Evolutionary conservation across 2,797 vertebrate genomes (phyloP).

Genomic region (Meda fulgida): DNA sequence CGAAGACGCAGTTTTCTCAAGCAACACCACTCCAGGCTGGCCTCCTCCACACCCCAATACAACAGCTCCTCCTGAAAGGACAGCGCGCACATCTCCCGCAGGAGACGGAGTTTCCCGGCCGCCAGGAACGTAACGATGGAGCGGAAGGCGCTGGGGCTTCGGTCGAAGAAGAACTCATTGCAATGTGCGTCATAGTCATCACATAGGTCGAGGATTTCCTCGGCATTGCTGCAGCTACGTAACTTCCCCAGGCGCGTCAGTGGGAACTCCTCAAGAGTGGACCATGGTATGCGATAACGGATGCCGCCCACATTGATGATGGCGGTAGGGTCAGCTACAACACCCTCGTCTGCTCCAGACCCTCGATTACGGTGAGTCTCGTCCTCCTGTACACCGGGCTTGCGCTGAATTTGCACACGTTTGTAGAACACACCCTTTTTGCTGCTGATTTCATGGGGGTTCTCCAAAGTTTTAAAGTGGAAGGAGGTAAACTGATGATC

Average conservation of each 20-base stretch:
- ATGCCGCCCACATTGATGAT: conserved; percentile 96
- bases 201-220: conserved; percentile 93
- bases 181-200: conserved; percentile 92
- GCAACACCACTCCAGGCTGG: conserved; percentile 93
- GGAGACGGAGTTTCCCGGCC: conserved; percentile 90
- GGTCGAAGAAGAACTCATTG: conserved; percentile 97
- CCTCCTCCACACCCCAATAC: conserved; percentile 96
- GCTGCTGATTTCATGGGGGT: conserved; percentile 79
- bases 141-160: conserved; percentile 92
- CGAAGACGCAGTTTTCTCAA: conserved; percentile 89
- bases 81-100: conserved; percentile 92
- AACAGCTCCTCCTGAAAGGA: conserved; percentile 96
- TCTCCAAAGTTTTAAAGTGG: conserved; percentile 83
- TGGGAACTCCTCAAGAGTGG: conserved; percentile 91
- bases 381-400: conserved; percentile 68
- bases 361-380: conserved; percentile 63
- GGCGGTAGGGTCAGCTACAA: conserved; percentile 74
- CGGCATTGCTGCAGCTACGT: conserved; percentile 86
- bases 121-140: conserved; percentile 93
- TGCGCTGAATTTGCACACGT: conserved; percentile 79
- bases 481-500: conserved; percentile 80
- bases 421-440: conserved; percentile 90
- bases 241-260: conserved; percentile 91
- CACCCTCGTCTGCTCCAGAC: conserved; percentile 65
- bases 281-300: conserved; percentile 92